Conservation (phyloP, 1,140 invertebrate genomes). For the Philopotamus ludificatus region DNA sequence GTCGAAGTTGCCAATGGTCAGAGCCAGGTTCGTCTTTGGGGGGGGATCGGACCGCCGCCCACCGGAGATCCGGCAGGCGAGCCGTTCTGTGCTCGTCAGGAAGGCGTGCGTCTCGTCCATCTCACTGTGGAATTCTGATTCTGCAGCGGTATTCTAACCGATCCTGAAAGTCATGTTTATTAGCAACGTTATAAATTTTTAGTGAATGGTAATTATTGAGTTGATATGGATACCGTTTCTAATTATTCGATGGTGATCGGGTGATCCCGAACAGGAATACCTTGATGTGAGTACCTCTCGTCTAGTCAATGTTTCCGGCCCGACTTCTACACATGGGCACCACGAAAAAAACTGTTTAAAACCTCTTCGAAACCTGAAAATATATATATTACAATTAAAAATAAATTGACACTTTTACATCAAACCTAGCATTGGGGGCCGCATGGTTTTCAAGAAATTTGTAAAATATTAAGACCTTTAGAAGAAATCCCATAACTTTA, state of each 20-base stretch:
- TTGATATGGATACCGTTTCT: constrained; percentile 61
- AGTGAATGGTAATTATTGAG: background rate
- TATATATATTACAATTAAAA: no score
- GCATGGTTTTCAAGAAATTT: no score
- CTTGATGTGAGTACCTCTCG: constrained; percentile 67
- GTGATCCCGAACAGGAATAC: constrained; percentile 69
- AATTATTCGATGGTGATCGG: constrained; percentile 68
- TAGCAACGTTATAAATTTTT: background rate
- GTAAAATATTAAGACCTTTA: no score
- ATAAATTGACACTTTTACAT: no score
- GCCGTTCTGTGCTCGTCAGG: constrained; percentile 18
- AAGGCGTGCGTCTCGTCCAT: constrained; percentile 29
- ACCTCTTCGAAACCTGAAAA: constrained; percentile 76
- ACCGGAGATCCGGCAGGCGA: constrained; percentile 15
- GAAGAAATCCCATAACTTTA: no score
- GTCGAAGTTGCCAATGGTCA: constrained; percentile 27
- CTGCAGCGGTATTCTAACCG: constrained; percentile 34
- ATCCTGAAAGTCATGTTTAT: constrained; percentile 23
- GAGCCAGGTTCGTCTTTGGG: constrained; percentile 33
- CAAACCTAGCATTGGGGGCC: no score
- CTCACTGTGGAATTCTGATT: constrained; percentile 27
- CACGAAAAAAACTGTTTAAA: constrained; percentile 86
- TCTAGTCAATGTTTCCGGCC: constrained; percentile 63
- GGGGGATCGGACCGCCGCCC: background rate
- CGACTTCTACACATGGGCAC: constrained; percentile 70